Percentiles rank a stretch among this genome's conserved stretches.
phyloP scores from a whole-genome alignment of 2,888 invertebrate species.

The Matsumyia berberina region DNA sequence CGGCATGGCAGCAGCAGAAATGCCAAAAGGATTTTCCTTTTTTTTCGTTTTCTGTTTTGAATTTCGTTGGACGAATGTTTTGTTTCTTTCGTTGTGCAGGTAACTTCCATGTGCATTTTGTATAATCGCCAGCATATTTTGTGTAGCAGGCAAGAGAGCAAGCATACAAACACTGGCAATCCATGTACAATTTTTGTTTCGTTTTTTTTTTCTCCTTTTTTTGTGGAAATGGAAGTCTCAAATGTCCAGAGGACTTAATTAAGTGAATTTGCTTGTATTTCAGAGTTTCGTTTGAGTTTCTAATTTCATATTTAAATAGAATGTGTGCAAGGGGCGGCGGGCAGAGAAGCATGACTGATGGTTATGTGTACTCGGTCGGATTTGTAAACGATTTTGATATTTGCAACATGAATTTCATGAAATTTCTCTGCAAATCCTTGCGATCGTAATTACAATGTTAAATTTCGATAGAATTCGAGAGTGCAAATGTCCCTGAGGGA shows the following conservation, averaged over 20 bases:
- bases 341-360: conserved; percentile 11
- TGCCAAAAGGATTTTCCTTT: conserved; percentile 41
- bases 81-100: conserved; percentile 23
- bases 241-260: conserved; percentile 74
- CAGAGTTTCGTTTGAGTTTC: conserved; percentile 59
- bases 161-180: conserved; percentile 35
- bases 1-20: conserved; percentile 41
- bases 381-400: conserved; percentile 62
- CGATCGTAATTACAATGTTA: conserved; percentile 63
- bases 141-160: conserved; percentile 16
- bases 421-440: conserved; percentile 56
- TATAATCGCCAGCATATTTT: conserved; percentile 52
- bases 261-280: conserved; percentile 68
- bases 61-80: conserved; percentile 21
- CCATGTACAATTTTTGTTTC: conserved; percentile 13
- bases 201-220: conserved; percentile 14
- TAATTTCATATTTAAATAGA: conserved; percentile 69
- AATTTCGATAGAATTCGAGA: no score
- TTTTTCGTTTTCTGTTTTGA: neutral
- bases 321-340: neutral
- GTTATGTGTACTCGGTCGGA: conserved; percentile 50
- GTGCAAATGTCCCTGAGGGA: conserved; percentile 31
- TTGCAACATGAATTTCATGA: conserved; percentile 55
- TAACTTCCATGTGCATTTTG: conserved; percentile 44
- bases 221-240: conserved; percentile 52